These are phyloP conservation scores for Aegithalos caudatus DNA, from an alignment of 2,113 vertebrate genomes.

Conservation along the genomic window DNA sequence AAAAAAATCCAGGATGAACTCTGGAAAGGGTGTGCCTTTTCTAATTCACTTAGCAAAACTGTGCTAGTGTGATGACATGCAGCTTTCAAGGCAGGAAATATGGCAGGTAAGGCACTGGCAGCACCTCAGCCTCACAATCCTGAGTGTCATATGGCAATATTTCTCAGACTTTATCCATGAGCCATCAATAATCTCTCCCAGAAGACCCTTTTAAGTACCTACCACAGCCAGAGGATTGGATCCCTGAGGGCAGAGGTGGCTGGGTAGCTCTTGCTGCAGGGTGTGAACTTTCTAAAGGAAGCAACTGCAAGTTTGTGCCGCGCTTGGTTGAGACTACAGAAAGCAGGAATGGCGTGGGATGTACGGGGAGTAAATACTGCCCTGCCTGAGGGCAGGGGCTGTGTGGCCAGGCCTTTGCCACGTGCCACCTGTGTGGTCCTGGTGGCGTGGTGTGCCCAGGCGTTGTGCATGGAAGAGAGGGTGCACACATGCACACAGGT, in stretches of 20 bases:
- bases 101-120: not conserved
- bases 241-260: not conserved
- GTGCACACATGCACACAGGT: rapidly evolving
- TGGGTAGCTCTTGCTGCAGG: not conserved
- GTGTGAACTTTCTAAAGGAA: not conserved
- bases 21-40: not conserved
- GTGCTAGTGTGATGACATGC: not conserved
- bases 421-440: not conserved
- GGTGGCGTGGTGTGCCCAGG: rapidly evolving
- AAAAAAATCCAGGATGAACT: not conserved
- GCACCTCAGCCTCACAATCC: not conserved
- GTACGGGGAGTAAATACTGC: rapidly evolving
- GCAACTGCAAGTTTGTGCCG: not conserved
- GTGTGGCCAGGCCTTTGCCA: not conserved
- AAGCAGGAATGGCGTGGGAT: not conserved
- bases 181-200: not conserved
- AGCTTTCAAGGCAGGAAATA: not conserved
- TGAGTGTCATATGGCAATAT: rapidly evolving
- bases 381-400: not conserved
- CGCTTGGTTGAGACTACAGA: not conserved
- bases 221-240: not conserved
- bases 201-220: not conserved
- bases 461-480: rapidly evolving
- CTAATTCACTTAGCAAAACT: not conserved
- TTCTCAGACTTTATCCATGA: not conserved